Evolutionary conservation across 2,888 invertebrate genomes (phyloP).

Genomic region (Archips crataeganus): DNA sequence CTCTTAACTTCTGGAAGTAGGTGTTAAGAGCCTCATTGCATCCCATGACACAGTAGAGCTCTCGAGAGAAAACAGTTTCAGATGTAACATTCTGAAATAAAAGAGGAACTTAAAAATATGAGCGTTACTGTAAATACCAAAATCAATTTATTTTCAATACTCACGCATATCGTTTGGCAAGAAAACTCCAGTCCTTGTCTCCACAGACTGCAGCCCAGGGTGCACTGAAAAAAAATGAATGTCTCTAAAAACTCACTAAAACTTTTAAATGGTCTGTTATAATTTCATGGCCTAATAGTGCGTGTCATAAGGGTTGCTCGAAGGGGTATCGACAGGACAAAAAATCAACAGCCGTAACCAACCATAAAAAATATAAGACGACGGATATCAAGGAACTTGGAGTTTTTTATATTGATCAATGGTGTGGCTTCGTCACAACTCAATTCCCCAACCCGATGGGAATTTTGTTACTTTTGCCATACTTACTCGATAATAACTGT

Average conservation of each 20-base stretch:
- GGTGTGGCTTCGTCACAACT: no score
- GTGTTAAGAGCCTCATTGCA: slow-evolving; percentile 92
- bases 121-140: background rate
- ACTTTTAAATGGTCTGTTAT: slow-evolving; percentile 19
- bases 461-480: no score
- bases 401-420: background rate
- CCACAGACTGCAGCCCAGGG: slow-evolving; percentile 92
- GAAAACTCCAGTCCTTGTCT: slow-evolving; percentile 90
- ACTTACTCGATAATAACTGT: no score
- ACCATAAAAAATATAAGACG: slow-evolving; percentile 5
- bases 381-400: background rate
- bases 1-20: slow-evolving; percentile 90
- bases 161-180: slow-evolving; percentile 93
- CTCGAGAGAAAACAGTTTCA: slow-evolving; percentile 88
- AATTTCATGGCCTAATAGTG: slow-evolving; percentile 43
- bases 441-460: no score
- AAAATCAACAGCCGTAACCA: slow-evolving; percentile 28
- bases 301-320: slow-evolving; percentile 40
- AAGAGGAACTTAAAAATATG: background rate
- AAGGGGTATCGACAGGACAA: slow-evolving; percentile 20
- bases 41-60: slow-evolving; percentile 92
- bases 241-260: background rate
- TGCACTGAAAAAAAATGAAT: slow-evolving; percentile 87
- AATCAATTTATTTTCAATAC: slow-evolving; percentile 66
- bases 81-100: slow-evolving; percentile 89